A percentile compares a stretch with the other conserved stretches of the same genome.
phyloP scores from a whole-genome alignment of 2,888 invertebrate species.

The Netelia inedita region DNA sequence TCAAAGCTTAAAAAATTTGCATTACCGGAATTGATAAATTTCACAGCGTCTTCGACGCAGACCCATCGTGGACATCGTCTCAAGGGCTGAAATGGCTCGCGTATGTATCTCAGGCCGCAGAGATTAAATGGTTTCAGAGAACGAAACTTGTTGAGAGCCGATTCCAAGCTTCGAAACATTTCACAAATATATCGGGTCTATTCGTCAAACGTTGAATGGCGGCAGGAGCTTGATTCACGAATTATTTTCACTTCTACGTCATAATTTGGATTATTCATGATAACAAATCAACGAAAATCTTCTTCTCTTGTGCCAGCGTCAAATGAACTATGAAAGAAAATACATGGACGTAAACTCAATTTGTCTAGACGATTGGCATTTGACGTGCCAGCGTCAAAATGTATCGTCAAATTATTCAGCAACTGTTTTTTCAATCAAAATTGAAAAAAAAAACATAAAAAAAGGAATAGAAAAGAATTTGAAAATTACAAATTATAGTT shows the following conservation, averaged over 20 bases:
- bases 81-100: constrained; percentile 78
- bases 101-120: constrained; percentile 69
- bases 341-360: not conserved
- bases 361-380: constrained; percentile 47
- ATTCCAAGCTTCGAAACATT: constrained; percentile 74
- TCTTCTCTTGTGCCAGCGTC: not conserved
- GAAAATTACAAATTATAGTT: no score
- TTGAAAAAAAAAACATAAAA: constrained; percentile 21
- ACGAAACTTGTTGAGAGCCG: constrained; percentile 63
- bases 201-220: constrained; percentile 15
- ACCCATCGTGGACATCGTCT: constrained; percentile 81
- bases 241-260: constrained; percentile 61
- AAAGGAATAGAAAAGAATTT: not conserved
- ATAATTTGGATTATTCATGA: constrained; percentile 74
- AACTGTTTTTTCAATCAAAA: constrained; percentile 43
- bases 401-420: constrained; percentile 23
- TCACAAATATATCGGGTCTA: constrained; percentile 10
- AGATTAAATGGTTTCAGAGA: constrained; percentile 70
- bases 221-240: constrained; percentile 1
- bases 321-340: constrained; percentile 12
- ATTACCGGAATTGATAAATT: constrained; percentile 80
- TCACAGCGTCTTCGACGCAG: constrained; percentile 81
- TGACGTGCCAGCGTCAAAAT: constrained; percentile 19
- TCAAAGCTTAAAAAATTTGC: not conserved
- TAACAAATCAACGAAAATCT: constrained; percentile 61